These are phyloP conservation scores for Eristalinus aeneus DNA, from an alignment of 2,888 invertebrate species.

Conservation along the genomic window DNA sequence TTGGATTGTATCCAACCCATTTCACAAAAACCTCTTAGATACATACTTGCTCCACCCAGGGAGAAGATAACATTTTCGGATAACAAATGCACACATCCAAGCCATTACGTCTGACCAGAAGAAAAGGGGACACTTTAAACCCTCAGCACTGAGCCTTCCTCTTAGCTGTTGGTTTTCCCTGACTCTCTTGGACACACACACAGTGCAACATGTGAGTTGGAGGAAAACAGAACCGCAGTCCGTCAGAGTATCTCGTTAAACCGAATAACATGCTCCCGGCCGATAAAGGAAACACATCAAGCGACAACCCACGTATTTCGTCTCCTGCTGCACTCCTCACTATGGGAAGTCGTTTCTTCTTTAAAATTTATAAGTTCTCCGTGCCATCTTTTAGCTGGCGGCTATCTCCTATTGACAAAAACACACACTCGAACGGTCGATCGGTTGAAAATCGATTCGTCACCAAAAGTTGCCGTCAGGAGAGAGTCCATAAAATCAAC, in stretches of 20 bases:
- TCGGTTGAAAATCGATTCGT: constrained; percentile 48
- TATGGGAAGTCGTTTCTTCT: constrained; percentile 21
- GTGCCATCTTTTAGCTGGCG: constrained; percentile 40
- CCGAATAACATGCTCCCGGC: constrained; percentile 10
- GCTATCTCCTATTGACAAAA: constrained; percentile 7
- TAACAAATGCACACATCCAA: neutral
- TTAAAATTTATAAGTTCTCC: constrained; percentile 51
- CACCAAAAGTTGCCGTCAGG: neutral
- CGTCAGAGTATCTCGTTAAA: constrained; percentile 48
- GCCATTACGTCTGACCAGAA: neutral
- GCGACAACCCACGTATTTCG: neutral
- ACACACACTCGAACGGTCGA: neutral
- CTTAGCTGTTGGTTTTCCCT: no score
- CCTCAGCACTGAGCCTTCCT: neutral
- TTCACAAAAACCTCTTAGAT: neutral
- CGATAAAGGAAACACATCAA: constrained; percentile 18
- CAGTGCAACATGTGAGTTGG: constrained; percentile 20
- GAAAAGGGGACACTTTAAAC: neutral
- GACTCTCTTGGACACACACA: neutral
- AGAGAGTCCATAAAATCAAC: constrained; percentile 15
- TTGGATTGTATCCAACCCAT: neutral
- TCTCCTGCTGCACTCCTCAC: neutral
- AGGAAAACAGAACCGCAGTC: neutral
- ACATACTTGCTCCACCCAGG: neutral
- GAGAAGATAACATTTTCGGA: neutral